A percentile compares a stretch with the other conserved stretches of the same genome.
Conservation (phyloP, 2,797 vertebrate genomes). For the Columba guinea region DNA sequence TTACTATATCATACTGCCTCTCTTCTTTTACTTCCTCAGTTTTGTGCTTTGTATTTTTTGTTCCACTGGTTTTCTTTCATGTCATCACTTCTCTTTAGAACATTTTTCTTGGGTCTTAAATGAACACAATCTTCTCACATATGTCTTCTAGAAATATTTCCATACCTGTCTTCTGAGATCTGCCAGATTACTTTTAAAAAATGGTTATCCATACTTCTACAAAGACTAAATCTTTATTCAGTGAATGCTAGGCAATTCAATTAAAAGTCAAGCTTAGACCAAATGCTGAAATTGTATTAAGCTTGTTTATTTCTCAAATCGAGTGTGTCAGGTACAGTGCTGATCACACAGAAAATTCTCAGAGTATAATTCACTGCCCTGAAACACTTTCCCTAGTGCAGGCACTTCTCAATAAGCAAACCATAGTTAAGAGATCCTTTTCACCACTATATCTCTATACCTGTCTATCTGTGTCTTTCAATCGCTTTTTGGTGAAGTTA, state of each 20-base stretch:
- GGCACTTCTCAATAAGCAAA: not conserved
- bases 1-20: not conserved
- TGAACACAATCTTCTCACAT: not conserved
- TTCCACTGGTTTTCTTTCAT: not conserved
- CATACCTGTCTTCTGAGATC: not conserved
- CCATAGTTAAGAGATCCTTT: not conserved
- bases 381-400: not conserved
- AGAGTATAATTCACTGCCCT: constrained; percentile 19
- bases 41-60: not conserved
- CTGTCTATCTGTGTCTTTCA: not conserved
- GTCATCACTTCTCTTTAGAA: not conserved
- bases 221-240: not conserved
- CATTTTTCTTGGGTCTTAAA: not conserved
- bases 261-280: not conserved
- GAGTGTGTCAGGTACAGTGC: not conserved
- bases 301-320: not conserved
- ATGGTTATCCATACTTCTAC: not conserved
- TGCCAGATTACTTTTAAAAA: not conserved
- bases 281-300: not conserved
- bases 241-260: not conserved
- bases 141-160: not conserved
- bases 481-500: not conserved
- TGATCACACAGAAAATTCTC: not conserved
- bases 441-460: not conserved
- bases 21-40: not conserved